Evolutionary conservation across 2,888 invertebrate genomes (phyloP), one percentile per base, ranked within the genome.

Genomic region (Lycocerus yunnanus): DNA sequence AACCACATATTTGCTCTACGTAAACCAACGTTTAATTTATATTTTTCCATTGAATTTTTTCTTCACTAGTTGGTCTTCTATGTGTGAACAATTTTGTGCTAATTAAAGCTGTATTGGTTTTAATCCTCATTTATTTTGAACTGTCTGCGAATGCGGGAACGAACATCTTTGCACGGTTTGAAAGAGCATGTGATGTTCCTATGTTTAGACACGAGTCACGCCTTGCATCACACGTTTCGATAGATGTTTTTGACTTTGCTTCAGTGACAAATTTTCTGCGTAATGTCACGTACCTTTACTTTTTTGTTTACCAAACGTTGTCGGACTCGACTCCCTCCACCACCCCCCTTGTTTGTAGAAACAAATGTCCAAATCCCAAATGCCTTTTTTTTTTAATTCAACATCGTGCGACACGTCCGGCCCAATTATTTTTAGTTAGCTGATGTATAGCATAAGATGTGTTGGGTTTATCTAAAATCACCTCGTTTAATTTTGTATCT

Each of bases 111-210:
- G 58, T 61, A 58, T 21, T 65, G 65, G 68, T 73, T 69, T 69
- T 43, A 18, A n/a, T 43, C 24, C 66, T 69, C 61, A 71, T 72
- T 72, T 77, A 77, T 77, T 77, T 77, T 73, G 77, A 77, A 68
- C 66, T 58, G 77, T 77, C 77, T 77, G 77, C 77, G 77, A 77
- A 77, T 77, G 76, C 76, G 76, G 74, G 27, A 18, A 76, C 73
- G 27, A 18, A 76, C 73, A 76, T 76, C 73, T 73, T 61, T 69
- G 73, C 76, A 71, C 58, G 73, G 70, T 66, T 75, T 72, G 72
- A 74, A 72, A 77, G 74, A 72, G 72, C 77, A 75, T 75, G 77
- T 75, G 74, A 75, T 72, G 69, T 59, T 74, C 69, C 77, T 77
- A 77, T 72, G 72, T 77, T 75, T 77, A 77, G 77, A 77, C 66